Evolutionary conservation across 2,113 vertebrate species (phyloP).

Genomic region (Phaetusa simplex): DNA sequence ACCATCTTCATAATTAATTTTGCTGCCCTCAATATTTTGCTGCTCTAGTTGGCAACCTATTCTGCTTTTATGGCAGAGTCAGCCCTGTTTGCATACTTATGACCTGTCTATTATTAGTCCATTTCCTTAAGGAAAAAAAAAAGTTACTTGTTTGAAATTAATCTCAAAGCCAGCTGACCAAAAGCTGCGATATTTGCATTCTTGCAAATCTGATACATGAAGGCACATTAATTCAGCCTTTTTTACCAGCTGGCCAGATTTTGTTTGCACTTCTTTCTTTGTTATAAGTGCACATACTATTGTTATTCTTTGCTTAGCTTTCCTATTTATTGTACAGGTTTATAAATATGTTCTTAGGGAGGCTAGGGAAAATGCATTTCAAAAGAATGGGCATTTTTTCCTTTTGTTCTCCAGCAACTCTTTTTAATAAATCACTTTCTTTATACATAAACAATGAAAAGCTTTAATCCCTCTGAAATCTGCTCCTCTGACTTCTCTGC

Average conservation of each 20-base stretch:
- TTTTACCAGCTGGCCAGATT: conserved; percentile 64
- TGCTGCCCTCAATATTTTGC: conserved; percentile 51
- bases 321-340: not conserved
- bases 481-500: not conserved
- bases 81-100: conserved; percentile 44
- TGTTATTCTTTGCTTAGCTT: conserved; percentile 54
- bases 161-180: conserved; percentile 66
- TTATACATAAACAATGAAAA: not conserved
- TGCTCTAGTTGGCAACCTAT: conserved; percentile 42
- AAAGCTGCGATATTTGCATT: conserved; percentile 73
- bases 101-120: conserved; percentile 50
- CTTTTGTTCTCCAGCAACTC: not conserved
- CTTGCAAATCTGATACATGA: conserved; percentile 72
- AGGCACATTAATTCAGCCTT: conserved; percentile 73
- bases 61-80: conserved; percentile 48
- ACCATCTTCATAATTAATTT: conserved; percentile 21
- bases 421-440: conserved; percentile 16
- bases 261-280: conserved; percentile 58
- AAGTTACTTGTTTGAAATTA: conserved; percentile 66
- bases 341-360: not conserved
- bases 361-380: not conserved
- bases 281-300: conserved; percentile 40
- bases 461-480: not conserved
- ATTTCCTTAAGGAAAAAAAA: conserved; percentile 67
- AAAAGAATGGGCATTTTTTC: not conserved